Evolutionary conservation across 1,140 invertebrate species (phyloP), one percentile per base, ranked within the genome.

Genomic region (Papilio dardanus): DNA sequence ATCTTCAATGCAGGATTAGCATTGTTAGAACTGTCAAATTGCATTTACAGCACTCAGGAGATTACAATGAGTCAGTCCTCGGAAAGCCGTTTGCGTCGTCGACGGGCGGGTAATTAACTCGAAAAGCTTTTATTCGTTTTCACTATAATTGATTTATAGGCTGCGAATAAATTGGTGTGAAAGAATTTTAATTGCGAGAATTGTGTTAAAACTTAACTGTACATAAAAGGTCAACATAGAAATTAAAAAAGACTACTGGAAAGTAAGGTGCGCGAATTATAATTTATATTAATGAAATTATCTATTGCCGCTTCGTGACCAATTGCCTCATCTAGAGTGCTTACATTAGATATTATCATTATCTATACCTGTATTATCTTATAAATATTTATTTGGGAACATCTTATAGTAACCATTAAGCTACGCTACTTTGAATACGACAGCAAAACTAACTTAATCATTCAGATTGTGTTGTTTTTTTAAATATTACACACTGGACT

Each of bases 81-180:
- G 5, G 24, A 62, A 62, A 62, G 24, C 54, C 54, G 54, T 62
- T 62, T 62, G 54, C 30, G 54, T 58, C 54, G 54, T 62, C 54
- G 10, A 62, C 54, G 54, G 24, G 54, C 4, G 54, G 3, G 54
- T 62, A 62, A 62, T 62, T 62, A 62, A 62, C 54, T 62, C 24
- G 54, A 30, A 62, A 62, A 62, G 54, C 54, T 62, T 62, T 62
- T 62, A 62, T 62, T 62, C 54, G 54, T 28, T 62, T 62, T 62
- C 24, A 62, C 54, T 62, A 62, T 62, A 62, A 62, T 62, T 62
- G 54, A 62, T 62, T 62, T 62, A 62, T 28, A 62, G 54, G 54
- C 2, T 28, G 54, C 54, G 1, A 14, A 62, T 62, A 28, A 21
- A 62, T 12, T 28, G 24, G 12, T 28, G 54, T 62, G 54, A 14